Base-by-base conservation (phyloP, 2,888 invertebrate species). In the Hartigia nigra region DNA sequence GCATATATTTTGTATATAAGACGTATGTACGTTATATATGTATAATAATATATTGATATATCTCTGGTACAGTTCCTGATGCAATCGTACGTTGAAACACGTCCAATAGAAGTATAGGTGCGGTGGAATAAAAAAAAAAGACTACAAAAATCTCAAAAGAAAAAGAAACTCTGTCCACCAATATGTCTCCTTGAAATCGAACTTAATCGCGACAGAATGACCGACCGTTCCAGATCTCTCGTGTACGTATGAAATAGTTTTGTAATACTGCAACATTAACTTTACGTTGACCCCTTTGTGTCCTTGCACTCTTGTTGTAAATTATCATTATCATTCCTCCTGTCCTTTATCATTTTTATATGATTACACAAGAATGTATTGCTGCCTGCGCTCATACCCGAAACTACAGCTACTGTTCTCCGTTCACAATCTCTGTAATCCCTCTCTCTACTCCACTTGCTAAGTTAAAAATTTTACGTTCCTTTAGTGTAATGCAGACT, bases 1-100 rank as follows among this genome's bases (percentile, higher is more conserved):
- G 31, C 78, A 79, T 81, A 74, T 70, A 78, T 79, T 36, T 69
- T 74, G 32, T 78, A 55, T 55, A 55, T 55, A 55, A 55, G 55
- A 55, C 55, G 55, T 55, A 55, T 55, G 55, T 55, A 55, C 55
- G 55, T 55, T 23, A 55, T 55, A 55, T 55, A 55, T 55, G 55
- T 55, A 55, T 55, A 55, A 55, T 55, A 55, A 55, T 55, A 55
- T 55, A 55, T 55, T 55, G 55, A 37, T 84, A 79, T 84, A 83
- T 87, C 84, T 84, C 86, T 87, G 83, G 86, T 88, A 90, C 88
- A 87, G 88, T 89, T 90, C 89, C 89, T 90, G 88, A 87, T 55
- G 55, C 84, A 84, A 81, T 84, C 78, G 55, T 55, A 72, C 72
- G 32, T 72, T 32, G 72, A 72, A 32, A 72, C 72, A 72, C 72